Percentiles rank a stretch among this genome's conserved stretches.
Evolutionary conservation across 2,797 vertebrate genomes (phyloP).

Genomic region (Tapera naevia): DNA sequence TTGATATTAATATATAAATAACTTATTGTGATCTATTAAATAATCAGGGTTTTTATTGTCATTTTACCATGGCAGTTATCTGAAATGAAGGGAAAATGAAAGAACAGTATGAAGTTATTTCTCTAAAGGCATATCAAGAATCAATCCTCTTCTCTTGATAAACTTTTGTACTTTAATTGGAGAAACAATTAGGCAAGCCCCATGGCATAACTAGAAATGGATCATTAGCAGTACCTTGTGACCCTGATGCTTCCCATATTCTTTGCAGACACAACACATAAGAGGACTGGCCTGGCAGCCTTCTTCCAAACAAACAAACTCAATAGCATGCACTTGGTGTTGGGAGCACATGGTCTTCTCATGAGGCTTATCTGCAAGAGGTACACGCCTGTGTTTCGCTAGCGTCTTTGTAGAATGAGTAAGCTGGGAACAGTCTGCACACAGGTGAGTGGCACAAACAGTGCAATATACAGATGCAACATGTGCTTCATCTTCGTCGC

Average conservation of each 20-base stretch:
- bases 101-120: background rate
- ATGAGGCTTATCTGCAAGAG: slow-evolving; percentile 96
- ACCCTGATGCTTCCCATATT: slow-evolving; percentile 98
- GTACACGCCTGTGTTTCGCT: slow-evolving; percentile 94
- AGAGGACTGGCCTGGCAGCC: slow-evolving; percentile 90
- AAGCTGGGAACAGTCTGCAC: slow-evolving; percentile 93
- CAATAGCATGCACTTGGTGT: slow-evolving; percentile 97
- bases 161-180: background rate
- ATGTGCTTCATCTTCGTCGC: slow-evolving; percentile 96
- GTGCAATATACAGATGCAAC: slow-evolving; percentile 96
- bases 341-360: slow-evolving; percentile 96
- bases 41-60: background rate
- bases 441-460: slow-evolving; percentile 96
- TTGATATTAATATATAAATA: background rate
- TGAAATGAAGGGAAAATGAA: background rate
- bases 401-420: slow-evolving; percentile 98
- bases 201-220: background rate
- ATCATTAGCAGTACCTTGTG: slow-evolving; percentile 86
- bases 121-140: background rate
- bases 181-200: background rate
- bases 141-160: background rate
- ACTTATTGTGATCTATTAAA: background rate
- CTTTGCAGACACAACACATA: slow-evolving; percentile 99
- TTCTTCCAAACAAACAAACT: slow-evolving; percentile 97
- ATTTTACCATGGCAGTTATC: background rate